Evolutionary conservation across 2,888 invertebrate genomes (phyloP).

Genomic region (Rotaria sp.): DNA sequence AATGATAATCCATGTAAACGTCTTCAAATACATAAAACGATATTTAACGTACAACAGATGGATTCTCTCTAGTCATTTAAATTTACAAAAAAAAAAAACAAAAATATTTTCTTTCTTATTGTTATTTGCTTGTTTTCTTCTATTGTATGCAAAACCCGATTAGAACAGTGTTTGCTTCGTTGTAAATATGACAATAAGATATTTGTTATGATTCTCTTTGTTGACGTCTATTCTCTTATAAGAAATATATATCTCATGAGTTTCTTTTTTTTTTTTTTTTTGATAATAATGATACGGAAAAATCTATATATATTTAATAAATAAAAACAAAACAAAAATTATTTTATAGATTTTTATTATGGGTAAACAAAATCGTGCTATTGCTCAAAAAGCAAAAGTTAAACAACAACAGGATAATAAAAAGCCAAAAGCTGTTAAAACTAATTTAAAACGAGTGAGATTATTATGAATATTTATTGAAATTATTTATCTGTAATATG

Average conservation of each 20-base stretch:
- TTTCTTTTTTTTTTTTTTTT: neutral
- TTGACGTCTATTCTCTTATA: neutral
- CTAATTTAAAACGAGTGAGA: conserved; percentile 21
- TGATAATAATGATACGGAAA: neutral
- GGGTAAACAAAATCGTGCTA: neutral
- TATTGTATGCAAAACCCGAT: neutral
- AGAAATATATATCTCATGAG: neutral
- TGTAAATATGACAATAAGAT: neutral
- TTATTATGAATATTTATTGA: neutral
- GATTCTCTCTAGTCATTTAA: neutral
- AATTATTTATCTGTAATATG: neutral
- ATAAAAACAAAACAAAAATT: neutral
- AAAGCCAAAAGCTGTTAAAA: conserved; percentile 22
- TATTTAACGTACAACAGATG: conserved; percentile 4
- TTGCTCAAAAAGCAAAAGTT: neutral
- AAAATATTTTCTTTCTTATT: neutral
- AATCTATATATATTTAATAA: neutral
- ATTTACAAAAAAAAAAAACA: neutral
- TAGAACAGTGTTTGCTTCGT: conserved; percentile 9
- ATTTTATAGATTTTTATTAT: neutral
- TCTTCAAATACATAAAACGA: conserved; percentile 7
- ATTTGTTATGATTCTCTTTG: neutral
- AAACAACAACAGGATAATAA: neutral
- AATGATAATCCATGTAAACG: neutral
- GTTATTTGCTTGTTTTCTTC: neutral